Percentiles rank a stretch among this genome's conserved stretches.
Evolutionary conservation across 2,797 vertebrate genomes (phyloP).

Genomic region (Lacerta viridis): DNA sequence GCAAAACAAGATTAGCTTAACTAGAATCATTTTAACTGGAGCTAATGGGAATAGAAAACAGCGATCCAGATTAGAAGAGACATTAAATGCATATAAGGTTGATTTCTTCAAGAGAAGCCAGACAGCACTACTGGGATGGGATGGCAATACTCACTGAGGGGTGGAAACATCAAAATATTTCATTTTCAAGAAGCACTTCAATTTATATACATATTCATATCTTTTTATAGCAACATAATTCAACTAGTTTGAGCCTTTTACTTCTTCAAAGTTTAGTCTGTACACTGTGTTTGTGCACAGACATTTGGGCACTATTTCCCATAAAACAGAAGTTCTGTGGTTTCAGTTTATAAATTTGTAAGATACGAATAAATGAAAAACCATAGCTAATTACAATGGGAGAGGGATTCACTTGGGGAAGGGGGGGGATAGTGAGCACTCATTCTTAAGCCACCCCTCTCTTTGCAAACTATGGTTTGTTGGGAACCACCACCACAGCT

Average conservation of each 20-base stretch:
- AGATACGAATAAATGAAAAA: neutral
- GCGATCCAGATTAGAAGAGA: neutral
- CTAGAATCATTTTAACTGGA: constrained; percentile 17
- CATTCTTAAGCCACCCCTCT: neutral
- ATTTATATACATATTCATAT: neutral
- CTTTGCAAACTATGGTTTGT: neutral
- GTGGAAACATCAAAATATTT: neutral
- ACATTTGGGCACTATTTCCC: neutral
- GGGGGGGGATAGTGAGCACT: neutral
- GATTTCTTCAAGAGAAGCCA: neutral
- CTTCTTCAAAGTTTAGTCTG: no score
- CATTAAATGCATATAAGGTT: neutral
- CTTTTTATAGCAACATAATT: neutral
- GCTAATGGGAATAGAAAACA: constrained; percentile 29
- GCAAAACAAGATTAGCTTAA: constrained; percentile 18
- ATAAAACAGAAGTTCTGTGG: neutral
- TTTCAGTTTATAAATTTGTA: no score
- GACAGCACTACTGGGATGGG: neutral
- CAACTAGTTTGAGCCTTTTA: neutral
- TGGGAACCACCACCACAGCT: neutral
- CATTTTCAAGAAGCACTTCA: neutral
- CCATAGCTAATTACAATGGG: neutral
- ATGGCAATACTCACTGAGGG: neutral
- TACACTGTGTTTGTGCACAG: neutral
- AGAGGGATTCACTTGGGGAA: neutral